Evolutionary conservation across 2,113 vertebrate species (phyloP), one percentile per base, ranked within the genome.

Genomic region (Sialia sialis): DNA sequence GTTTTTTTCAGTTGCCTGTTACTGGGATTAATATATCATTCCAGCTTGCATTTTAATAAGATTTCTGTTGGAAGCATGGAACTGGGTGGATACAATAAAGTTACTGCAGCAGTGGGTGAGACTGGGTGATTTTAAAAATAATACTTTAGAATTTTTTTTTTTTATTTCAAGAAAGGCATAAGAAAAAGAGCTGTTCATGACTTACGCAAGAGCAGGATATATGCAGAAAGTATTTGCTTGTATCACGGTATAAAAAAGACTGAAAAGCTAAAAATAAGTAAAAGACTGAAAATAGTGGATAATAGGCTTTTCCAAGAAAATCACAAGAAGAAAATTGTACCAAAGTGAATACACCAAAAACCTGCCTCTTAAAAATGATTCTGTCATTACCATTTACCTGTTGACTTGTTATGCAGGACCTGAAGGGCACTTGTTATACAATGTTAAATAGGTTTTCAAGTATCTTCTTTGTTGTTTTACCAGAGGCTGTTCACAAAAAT

Each of bases 291-390:
- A 62, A 82, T 51, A 56, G 78, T 52, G 43, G 78, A 59, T 76
- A 81, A 83, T 22, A 85, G 17, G 58, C 74, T 93, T 97, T 96
- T 87, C 49, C 80, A 87, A 94, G 39, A 94, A 97, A 70, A 92
- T 90, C 78, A 91, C 94, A 96, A 84, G 85, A 55, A 73, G 70
- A 95, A 94, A 95, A 92, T 81, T 93, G 93, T 95, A 73, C 78
- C 87, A 75, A 98, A 97, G 93, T 97, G 86, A 97, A 97, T 97
- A 95, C 64, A 89, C 21, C 62, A 95, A 98, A 96, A 97, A 97
- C 96, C 87, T 97, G 95, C 66, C 94, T 97, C 96, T 96, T 98
- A 96, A 97, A 98, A 97, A 97, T 96, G 94, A 95, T 84, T 84
- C 84, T 95, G 96, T 97, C 96, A 82, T 85, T 94, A 56, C 73